Evolutionary conservation across 2,888 invertebrate genomes (phyloP).

Genomic region (Drosophila mayaguana): DNA sequence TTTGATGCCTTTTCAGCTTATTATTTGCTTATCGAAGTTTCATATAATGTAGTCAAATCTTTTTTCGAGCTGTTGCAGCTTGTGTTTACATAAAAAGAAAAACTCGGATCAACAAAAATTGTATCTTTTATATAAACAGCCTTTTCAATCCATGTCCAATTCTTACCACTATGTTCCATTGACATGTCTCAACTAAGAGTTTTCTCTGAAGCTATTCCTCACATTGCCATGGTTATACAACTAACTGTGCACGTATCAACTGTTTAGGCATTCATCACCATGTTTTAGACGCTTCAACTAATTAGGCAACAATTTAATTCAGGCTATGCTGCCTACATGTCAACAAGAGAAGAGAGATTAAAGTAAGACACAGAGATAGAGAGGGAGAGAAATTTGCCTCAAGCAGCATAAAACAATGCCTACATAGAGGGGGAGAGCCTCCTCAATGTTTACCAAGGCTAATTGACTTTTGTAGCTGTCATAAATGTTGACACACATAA

Average conservation of each 20-base stretch:
- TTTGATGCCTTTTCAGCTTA: neutral
- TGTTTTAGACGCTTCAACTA: conserved; percentile 46
- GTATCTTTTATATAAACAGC: neutral
- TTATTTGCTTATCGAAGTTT: conserved; percentile 6
- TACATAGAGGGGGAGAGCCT: neutral
- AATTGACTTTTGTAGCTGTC: conserved; percentile 68
- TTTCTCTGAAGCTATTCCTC: neutral
- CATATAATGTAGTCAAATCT: neutral
- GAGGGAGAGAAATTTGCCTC: neutral
- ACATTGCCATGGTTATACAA: neutral
- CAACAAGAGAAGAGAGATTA: conserved; percentile 4
- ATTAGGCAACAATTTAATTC: conserved; percentile 49
- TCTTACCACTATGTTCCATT: no score
- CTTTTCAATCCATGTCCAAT: no score
- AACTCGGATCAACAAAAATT: neutral
- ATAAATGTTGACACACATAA: conserved; percentile 65
- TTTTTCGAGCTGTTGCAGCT: neutral
- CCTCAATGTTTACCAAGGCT: conserved; percentile 40
- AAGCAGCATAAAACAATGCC: neutral
- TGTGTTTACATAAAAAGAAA: neutral
- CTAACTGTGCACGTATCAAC: conserved; percentile 27
- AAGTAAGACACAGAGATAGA: neutral
- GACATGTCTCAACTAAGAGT: neutral
- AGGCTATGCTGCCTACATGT: conserved; percentile 20
- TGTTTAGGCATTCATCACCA: conserved; percentile 50